Conservation (phyloP, 2,797 vertebrate species). For the Pempheris klunzingeri region DNA sequence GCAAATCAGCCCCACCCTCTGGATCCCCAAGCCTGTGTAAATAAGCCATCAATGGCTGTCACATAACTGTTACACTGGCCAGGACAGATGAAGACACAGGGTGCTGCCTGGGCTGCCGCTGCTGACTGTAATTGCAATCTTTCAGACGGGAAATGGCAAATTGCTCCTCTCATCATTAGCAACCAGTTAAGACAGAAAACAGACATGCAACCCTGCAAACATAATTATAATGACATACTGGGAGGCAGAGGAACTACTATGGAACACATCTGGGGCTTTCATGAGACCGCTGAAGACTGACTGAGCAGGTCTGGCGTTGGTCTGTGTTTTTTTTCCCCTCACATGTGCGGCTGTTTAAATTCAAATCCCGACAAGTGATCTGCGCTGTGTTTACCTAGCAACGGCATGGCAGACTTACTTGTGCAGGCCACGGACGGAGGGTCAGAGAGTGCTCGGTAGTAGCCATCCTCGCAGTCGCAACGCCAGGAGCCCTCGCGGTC, state of each 20-base stretch:
- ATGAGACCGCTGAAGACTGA: slow-evolving; percentile 44
- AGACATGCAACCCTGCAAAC: slow-evolving; percentile 71
- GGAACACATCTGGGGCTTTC: slow-evolving; percentile 73
- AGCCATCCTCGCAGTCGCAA: slow-evolving; percentile 98
- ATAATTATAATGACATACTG: slow-evolving; percentile 73
- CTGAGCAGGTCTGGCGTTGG: slow-evolving; percentile 42
- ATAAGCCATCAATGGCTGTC: slow-evolving; percentile 78
- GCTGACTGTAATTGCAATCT: slow-evolving; percentile 80
- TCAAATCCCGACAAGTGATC: slow-evolving; percentile 28
- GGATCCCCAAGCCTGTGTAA: slow-evolving; percentile 69
- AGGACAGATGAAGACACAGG: slow-evolving; percentile 72
- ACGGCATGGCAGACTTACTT: slow-evolving; percentile 87
- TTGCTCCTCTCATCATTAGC: slow-evolving; percentile 84
- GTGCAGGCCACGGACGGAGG: slow-evolving; percentile 95
- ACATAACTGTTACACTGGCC: slow-evolving; percentile 66
- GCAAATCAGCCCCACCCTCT: slow-evolving; percentile 57
- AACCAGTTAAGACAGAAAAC: slow-evolving; percentile 72
- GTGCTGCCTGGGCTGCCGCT: slow-evolving; percentile 60
- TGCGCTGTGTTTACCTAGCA: slow-evolving; percentile 47
- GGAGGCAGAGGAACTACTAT: slow-evolving; percentile 53
- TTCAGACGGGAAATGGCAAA: slow-evolving; percentile 84
- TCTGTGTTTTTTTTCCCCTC: neutral
- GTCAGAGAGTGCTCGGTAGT: slow-evolving; percentile 94
- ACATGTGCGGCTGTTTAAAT: slow-evolving; percentile 57
- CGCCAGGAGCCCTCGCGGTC: slow-evolving; percentile 96